Percentiles rank a stretch among this genome's conserved stretches.
phyloP scores from a whole-genome alignment of 2,888 invertebrate genomes.

The Macaria liturata region DNA sequence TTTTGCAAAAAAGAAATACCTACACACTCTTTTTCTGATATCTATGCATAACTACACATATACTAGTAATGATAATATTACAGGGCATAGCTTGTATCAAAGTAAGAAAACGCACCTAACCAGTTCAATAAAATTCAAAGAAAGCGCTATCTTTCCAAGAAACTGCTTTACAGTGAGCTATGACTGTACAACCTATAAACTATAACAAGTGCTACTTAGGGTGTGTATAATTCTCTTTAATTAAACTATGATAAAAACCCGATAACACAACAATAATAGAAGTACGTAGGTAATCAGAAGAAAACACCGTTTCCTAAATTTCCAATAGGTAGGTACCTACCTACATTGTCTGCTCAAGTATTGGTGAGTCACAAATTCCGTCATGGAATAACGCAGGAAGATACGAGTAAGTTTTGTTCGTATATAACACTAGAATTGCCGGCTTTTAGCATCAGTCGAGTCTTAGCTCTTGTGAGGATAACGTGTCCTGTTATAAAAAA shows the following conservation, averaged over 20 bases:
- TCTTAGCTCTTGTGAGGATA: slow-evolving; percentile 20
- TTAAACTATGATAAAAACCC: not conserved
- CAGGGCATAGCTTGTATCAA: too few relatives aligned
- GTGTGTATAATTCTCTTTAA: slow-evolving; percentile 19
- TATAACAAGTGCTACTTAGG: slow-evolving; percentile 9
- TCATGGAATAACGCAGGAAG: slow-evolving; percentile 19
- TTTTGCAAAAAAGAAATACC: too few relatives aligned
- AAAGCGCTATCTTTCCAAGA: slow-evolving; percentile 17
- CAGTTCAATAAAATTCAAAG: slow-evolving; percentile 10
- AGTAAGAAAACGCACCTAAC: too few relatives aligned
- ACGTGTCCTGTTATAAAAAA: slow-evolving; percentile 15
- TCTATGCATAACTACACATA: too few relatives aligned
- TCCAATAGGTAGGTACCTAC: slow-evolving; percentile 26
- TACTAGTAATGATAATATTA: too few relatives aligned
- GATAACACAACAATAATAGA: slow-evolving; percentile 2
- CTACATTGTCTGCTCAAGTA: slow-evolving; percentile 5
- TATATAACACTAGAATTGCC: slow-evolving; percentile 24
- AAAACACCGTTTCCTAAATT: slow-evolving; percentile 28
- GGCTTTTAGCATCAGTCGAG: slow-evolving; percentile 27
- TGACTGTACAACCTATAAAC: not conserved
- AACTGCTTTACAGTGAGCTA: slow-evolving; percentile 7
- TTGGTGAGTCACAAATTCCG: slow-evolving; percentile 30
- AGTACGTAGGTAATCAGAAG: slow-evolving; percentile 18
- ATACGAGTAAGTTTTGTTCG: slow-evolving; percentile 28
- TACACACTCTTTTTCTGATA: too few relatives aligned